Conservation (phyloP, 2,113 vertebrate species). For the Cryptotis parvus region DNA sequence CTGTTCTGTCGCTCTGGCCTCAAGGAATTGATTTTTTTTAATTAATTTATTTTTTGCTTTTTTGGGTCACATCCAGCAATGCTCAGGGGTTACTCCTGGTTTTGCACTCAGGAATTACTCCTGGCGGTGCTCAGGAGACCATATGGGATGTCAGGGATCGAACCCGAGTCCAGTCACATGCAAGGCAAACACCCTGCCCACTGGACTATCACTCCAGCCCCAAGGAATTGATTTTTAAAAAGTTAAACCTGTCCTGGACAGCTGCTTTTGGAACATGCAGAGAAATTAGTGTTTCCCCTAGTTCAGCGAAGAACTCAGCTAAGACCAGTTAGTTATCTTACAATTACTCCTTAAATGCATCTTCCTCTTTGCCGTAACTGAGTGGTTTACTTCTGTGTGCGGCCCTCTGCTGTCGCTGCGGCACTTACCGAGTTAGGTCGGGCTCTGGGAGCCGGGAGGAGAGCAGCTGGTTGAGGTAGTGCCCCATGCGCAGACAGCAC, state of each 20-base stretch:
- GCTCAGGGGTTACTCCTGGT: no score
- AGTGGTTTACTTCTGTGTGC: constrained; percentile 31
- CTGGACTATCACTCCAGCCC: no score
- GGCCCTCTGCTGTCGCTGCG: constrained; percentile 19
- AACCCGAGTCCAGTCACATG: no score
- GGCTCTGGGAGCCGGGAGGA: constrained; percentile 90
- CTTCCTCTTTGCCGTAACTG: constrained; percentile 24
- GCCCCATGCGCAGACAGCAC: constrained; percentile 92
- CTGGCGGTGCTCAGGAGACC: no score
- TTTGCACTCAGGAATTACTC: no score
- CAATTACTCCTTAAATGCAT: background rate
- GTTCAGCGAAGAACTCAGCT: background rate
- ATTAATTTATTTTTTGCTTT: no score
- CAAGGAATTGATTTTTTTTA: no score
- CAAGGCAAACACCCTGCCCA: no score
- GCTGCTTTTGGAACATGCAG: constrained; percentile 27
- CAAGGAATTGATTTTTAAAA: background rate
- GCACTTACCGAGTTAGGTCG: constrained; percentile 90
- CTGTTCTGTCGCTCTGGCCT: no score
- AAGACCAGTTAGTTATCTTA: background rate
- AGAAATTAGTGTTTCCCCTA: background rate
- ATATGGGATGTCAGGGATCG: no score
- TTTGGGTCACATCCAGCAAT: no score
- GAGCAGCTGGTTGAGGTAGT: constrained; percentile 94
- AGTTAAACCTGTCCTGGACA: background rate